Conservation (phyloP, 2,113 vertebrate species). For the Myanophis thanlyinensis region DNA sequence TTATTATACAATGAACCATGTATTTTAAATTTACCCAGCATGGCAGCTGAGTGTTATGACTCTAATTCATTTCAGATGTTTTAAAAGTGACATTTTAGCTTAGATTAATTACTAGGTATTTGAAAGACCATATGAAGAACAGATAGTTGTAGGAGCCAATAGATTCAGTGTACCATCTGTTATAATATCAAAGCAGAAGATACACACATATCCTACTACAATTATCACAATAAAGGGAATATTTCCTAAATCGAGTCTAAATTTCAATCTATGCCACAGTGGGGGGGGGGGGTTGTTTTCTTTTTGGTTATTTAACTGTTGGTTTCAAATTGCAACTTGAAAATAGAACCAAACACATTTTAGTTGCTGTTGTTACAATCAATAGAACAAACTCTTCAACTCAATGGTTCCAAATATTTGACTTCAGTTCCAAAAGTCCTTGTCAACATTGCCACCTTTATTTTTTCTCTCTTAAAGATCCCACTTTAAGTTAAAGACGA, state of each 20-base stretch:
- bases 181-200: not conserved
- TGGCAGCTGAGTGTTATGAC: constrained; percentile 40
- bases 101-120: constrained; percentile 45
- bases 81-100: constrained; percentile 50
- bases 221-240: not conserved
- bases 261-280: not conserved
- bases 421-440: not conserved
- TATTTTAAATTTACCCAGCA: constrained; percentile 58
- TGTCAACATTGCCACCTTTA: not conserved
- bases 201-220: not conserved
- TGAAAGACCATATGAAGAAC: constrained; percentile 8
- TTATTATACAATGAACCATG: constrained; percentile 52
- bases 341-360: not conserved
- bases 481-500: too few species aligned
- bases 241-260: not conserved
- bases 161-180: not conserved
- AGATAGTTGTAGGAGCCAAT: constrained; percentile 21
- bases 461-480: not conserved
- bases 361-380: not conserved
- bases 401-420: not conserved
- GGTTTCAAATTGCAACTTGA: not conserved
- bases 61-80: constrained; percentile 28
- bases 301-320: not conserved
- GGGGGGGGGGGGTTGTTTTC: not conserved
- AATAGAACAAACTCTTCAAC: not conserved